These are phyloP conservation scores for Orthosia incerta DNA, from an alignment of 2,888 invertebrate species.

Conservation along the genomic window DNA sequence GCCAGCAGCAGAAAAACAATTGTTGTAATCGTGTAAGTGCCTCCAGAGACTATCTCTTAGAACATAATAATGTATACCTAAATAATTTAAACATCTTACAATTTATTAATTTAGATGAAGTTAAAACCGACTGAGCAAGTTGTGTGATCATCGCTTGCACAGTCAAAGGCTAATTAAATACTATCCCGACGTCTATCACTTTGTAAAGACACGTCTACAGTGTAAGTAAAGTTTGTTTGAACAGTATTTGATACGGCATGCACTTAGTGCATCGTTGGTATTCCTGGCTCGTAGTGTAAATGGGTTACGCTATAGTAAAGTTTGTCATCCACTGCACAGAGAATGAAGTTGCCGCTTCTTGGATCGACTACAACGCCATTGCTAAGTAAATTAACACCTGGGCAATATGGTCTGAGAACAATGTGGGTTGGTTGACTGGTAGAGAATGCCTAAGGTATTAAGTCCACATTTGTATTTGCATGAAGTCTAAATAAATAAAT, in stretches of 20 bases:
- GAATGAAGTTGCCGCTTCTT: too few relatives aligned
- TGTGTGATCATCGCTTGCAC: background rate
- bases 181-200: background rate
- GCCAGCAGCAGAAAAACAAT: too few relatives aligned
- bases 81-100: background rate
- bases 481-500: too few relatives aligned
- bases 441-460: too few relatives aligned
- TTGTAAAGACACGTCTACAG: background rate
- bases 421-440: too few relatives aligned
- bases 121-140: background rate
- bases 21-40: too few relatives aligned
- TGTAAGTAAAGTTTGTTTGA: conserved; percentile 32
- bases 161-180: background rate
- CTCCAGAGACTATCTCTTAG: too few relatives aligned
- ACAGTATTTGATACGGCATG: conserved; percentile 31
- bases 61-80: background rate
- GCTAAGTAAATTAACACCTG: too few relatives aligned
- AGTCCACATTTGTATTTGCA: too few relatives aligned
- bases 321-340: background rate
- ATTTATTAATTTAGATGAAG: background rate
- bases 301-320: conserved; percentile 19
- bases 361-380: too few relatives aligned
- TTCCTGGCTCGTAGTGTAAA: conserved; percentile 32
- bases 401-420: too few relatives aligned
- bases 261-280: conserved; percentile 46